Evolutionary conservation across 2,888 invertebrate genomes (phyloP), one percentile per base, ranked within the genome.

Genomic region (Cryptocephalus primarius): DNA sequence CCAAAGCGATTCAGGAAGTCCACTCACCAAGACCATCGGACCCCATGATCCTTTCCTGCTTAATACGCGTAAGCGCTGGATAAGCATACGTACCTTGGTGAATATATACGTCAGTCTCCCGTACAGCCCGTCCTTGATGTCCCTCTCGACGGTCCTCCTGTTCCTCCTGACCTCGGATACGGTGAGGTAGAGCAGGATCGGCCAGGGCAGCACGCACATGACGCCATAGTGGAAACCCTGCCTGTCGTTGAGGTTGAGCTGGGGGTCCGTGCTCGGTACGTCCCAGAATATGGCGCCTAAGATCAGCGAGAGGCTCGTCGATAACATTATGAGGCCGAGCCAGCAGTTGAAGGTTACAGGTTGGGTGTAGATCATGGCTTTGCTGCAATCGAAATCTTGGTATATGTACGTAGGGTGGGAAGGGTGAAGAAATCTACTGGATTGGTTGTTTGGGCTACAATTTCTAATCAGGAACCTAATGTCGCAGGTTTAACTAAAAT

Each of bases 221-320:
- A 88, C 81, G 22, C 83, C 77, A 67, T 90, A 90, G 66, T 92
- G 88, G 66, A 85, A 90, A n/a, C 92, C 92, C 48, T 48, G 51
- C 47, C 93, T 75, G 65, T 87, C 87, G 66, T 85, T 83, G 58
- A 85, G 76, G 38, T 77, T 76, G 43, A 87, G 64, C 71, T 86
- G 80, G 2, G 82, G 74, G 66, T 88, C 88, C 4, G 83, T 80
- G 34, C 82, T 74, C 1, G 88, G 85, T 4, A 92, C 78, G 63
- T 92, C 89, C 90, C 91, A 92, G 69, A 88, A 93, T 57, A 92
- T 82, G 55, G 88, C 84, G 38, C 93, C 93, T 33, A 88, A 79
- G 54, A 88, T 74, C 44, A 93, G 76, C 3, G 93, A 92, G 62
- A 93, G 76, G 52, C 87, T 76, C 1, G 86, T 88, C 0, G 91